Base-by-base conservation (phyloP, 2,797 vertebrate genomes). In the Pogonophryne albipinna region DNA sequence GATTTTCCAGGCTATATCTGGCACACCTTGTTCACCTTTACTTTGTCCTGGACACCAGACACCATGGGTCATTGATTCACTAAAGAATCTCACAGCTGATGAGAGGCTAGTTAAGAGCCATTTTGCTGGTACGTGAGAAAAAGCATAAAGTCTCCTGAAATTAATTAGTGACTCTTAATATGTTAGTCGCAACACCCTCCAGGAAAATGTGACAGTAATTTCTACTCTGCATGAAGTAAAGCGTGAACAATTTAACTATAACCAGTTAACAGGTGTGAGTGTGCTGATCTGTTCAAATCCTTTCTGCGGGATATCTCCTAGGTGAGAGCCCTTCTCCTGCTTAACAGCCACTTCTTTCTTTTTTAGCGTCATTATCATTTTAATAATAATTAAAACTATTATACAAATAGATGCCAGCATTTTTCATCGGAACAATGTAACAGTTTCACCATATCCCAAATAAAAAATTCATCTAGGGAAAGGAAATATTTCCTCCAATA, bases 1-100 rank as follows among this genome's bases (percentile, higher is more conserved):
- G 87, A 89, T 83, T 86, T 88, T 90, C 89, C 63, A 74, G 86
- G 69, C 70, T 34, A 56, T 10, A 17, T 65, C 15, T 20, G 78
- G 66, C 82, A 82, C 90, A 80, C 86, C 88, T 74, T 79, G 65
- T 71, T 74, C 83, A 86, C 80, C 85, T 85, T 79, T 88, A 64
- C 89, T 86, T 81, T 78, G 72, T 71, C 41, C 58, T 4, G 11
- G 77, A 91, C 78, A 90, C 49, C 64, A 52, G 74, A 92, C 71
- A 88, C 84, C 71, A 53, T 1, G 0, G 74, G 64, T 75, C 79
- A 77, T 20, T 72, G 72, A 74, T 78, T 82, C 83, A 66, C 19
- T 14, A 27, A 65, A 56, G 66, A 78, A 20, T 59, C 38, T 56
- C 67, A 71, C 56, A 52, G 57, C 31, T 23, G 59, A 47, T 41